phyloP scores from a whole-genome alignment of 2,797 vertebrate genomes.

The Aplochiton taeniatus region DNA sequence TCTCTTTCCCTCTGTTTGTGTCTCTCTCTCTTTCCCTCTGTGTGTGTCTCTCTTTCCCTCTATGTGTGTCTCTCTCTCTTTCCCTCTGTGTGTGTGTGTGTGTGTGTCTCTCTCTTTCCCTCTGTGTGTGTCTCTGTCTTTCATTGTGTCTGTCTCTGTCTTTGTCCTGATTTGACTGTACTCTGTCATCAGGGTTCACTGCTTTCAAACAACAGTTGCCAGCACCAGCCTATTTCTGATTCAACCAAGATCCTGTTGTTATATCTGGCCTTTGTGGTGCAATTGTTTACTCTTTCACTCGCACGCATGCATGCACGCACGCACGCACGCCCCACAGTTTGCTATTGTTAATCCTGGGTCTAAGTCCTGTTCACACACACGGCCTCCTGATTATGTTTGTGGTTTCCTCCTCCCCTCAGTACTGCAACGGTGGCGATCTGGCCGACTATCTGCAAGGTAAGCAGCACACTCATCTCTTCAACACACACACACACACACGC shows the following conservation, averaged over 20 bases:
- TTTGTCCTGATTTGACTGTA: no score
- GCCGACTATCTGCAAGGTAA: conserved; percentile 99
- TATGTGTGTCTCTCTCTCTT: background rate
- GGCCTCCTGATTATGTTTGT: conserved; percentile 34
- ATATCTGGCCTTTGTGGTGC: conserved; percentile 3
- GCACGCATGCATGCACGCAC: conserved; percentile 6
- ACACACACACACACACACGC: background rate
- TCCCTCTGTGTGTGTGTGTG: background rate
- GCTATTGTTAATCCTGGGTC: conserved; percentile 21
- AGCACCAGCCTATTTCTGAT: conserved; percentile 27
- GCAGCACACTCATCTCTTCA: conserved; percentile 32
- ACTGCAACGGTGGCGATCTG: conserved; percentile 96
- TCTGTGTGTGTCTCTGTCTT: background rate
- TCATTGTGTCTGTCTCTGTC: background rate
- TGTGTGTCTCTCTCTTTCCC: background rate
- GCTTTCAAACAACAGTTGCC: conserved; percentile 12
- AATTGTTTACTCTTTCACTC: background rate
- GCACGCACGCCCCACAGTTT: conserved; percentile 6
- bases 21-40: background rate
- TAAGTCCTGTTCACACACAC: conserved; percentile 1
- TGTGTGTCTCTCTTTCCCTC: background rate
- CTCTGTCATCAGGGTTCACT: conserved; percentile 23
- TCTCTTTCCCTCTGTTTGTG: background rate
- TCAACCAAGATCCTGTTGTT: conserved; percentile 25
- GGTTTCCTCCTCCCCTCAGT: conserved; percentile 75